Base-by-base conservation (phyloP, 1,140 invertebrate genomes). In the Zophobas atratus region DNA sequence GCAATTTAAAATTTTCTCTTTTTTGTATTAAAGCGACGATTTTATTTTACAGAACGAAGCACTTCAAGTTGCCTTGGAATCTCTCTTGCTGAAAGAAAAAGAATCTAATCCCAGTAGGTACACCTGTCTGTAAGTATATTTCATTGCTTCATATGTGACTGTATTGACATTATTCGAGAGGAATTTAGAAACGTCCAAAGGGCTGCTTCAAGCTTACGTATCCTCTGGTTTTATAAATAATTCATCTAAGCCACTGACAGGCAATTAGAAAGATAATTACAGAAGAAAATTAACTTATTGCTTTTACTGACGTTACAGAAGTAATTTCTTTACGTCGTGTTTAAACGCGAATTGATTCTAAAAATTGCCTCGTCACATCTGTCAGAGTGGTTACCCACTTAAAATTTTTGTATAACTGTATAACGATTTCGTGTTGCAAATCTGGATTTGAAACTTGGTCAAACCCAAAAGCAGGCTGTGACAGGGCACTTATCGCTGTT, bases 11-110 rank as follows among this genome's bases (percentile, higher is more conserved):
- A 55, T 34, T 55, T 34, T 5, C 5, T 34, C 33, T 34, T 55
- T 55, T 55, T 55, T 32, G 49, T 51, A 51, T 51, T 51, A 51
- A 51, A 51, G 20, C 20, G 20, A 51, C 49, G 57, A 74, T 49
- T 75, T 77, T 83, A 82, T 82, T 79, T 89, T 89, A 35, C 86
- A 90, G 88, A 89, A 89, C 75, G 88, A 88, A 82, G 86, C 86
- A 63, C 82, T 89, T 34, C 84, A 86, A 53, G 80, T 86, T 38
- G 88, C 88, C 75, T 80, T 90, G 77, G 83, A 83, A 51, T 83
- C 84, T 32, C 82, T 89, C 67, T 79, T 89, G 79, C 84, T 77
- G 55, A 86, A 86, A 79, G 85, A 82, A 73, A 79, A 84, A 38
- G 53, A 86, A 48, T 79, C 84, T 49, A 77, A 84, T 70, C 80